Conservation (phyloP, 2,888 invertebrate species). For the Erebia ligea region DNA sequence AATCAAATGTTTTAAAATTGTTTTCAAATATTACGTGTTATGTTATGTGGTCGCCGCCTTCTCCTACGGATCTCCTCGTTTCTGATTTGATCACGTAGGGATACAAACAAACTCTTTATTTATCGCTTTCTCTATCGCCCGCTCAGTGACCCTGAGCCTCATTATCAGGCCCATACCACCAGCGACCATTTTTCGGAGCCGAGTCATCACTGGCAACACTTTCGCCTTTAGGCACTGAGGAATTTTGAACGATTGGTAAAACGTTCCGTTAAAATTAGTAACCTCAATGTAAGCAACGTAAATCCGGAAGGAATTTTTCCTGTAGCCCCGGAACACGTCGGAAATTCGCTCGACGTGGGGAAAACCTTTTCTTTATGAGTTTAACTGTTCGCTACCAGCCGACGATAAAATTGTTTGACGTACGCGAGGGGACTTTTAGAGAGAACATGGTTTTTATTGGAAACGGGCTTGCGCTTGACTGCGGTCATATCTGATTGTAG, state of each 20-base stretch:
- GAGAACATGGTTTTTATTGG: slow-evolving; percentile 14
- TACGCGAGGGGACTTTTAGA: slow-evolving; percentile 14
- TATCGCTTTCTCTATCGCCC: no score
- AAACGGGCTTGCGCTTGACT: slow-evolving; percentile 9
- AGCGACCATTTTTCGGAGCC: no score
- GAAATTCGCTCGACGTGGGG: slow-evolving; percentile 17
- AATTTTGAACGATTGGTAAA: background rate
- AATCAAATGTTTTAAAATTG: no score
- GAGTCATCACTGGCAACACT: no score
- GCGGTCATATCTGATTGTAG: background rate
- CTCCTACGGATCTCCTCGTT: no score
- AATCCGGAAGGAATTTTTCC: slow-evolving; percentile 21
- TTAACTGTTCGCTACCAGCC: slow-evolving; percentile 20
- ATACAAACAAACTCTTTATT: no score
- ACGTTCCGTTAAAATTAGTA: slow-evolving; percentile 1
- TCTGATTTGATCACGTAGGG: no score
- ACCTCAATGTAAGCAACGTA: slow-evolving; percentile 16
- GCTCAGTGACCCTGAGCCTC: no score
- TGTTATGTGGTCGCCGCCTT: no score
- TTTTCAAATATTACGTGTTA: no score
- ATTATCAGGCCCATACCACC: no score
- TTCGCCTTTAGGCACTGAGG: no score
- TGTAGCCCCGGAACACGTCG: slow-evolving; percentile 20
- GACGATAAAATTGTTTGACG: slow-evolving; percentile 30
- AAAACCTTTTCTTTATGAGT: slow-evolving; percentile 28